These are phyloP conservation scores for Clusia tigrina DNA, from an alignment of 2,888 invertebrate genomes.

Conservation along the genomic window DNA sequence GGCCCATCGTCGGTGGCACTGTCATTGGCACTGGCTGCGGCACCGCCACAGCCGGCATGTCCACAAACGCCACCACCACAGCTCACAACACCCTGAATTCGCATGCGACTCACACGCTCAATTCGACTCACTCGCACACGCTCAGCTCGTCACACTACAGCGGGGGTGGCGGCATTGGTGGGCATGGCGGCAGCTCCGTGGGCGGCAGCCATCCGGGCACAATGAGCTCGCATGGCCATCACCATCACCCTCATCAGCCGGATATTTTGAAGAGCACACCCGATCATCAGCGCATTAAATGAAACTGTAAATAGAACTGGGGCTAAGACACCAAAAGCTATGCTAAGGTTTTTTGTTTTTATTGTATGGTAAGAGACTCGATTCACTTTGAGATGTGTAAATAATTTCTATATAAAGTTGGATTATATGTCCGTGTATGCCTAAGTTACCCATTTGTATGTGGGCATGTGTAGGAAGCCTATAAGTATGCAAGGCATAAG, in stretches of 20 bases:
- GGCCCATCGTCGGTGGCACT: slow-evolving; percentile 45
- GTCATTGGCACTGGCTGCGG: slow-evolving; percentile 27
- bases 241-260: slow-evolving; percentile 67
- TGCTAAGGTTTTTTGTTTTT: slow-evolving; percentile 1
- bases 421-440: too few relatives aligned
- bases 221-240: slow-evolving; percentile 64
- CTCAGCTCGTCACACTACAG: slow-evolving; percentile 62
- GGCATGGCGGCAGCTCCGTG: slow-evolving; percentile 37
- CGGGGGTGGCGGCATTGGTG: slow-evolving; percentile 41
- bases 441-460: too few relatives aligned
- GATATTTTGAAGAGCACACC: slow-evolving; percentile 88
- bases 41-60: slow-evolving; percentile 50
- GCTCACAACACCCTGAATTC: slow-evolving; percentile 71
- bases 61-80: slow-evolving; percentile 64
- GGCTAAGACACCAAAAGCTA: background rate
- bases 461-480: too few relatives aligned
- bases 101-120: slow-evolving; percentile 66
- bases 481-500: too few relatives aligned
- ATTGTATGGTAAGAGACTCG: too few relatives aligned
- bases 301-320: slow-evolving; percentile 23
- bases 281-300: slow-evolving; percentile 74
- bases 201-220: slow-evolving; percentile 61
- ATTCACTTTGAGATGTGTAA: too few relatives aligned
- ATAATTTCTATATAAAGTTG: too few relatives aligned
- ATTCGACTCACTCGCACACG: slow-evolving; percentile 64